Conservation (phyloP, 2,888 invertebrate species). For the Rhabditophanes sp. region DNA sequence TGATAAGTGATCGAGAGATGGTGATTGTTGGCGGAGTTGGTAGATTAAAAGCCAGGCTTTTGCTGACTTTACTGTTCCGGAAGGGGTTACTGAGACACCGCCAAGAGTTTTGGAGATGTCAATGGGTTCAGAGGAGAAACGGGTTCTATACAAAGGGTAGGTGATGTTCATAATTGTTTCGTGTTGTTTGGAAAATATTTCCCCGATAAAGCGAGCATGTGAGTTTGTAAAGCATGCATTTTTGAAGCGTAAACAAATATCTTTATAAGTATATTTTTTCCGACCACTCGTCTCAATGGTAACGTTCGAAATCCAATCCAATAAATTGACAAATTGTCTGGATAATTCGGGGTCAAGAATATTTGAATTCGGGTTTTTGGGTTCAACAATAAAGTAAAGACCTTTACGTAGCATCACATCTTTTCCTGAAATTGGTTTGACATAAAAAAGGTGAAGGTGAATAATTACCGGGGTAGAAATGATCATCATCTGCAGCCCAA, state of each 20-base stretch:
- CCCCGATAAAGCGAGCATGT: conserved; percentile 25
- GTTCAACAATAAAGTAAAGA: conserved; percentile 23
- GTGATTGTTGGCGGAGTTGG: conserved; percentile 21
- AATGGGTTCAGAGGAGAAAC: conserved; percentile 27
- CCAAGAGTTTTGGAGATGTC: conserved; percentile 22
- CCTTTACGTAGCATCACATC: conserved; percentile 29
- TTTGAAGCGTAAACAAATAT: conserved; percentile 20
- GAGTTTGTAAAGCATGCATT: conserved; percentile 31
- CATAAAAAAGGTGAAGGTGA: conserved; percentile 4
- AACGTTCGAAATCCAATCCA: conserved; percentile 19
- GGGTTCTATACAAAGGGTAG: conserved; percentile 21
- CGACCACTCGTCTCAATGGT: conserved; percentile 11
- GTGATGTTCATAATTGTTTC: conserved; percentile 22
- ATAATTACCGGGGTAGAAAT: conserved; percentile 15
- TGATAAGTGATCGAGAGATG: conserved; percentile 8
- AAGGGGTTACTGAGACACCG: conserved; percentile 3
- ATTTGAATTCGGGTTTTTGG: conserved; percentile 14
- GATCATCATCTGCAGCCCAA: conserved; percentile 19
- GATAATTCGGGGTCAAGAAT: conserved; percentile 17
- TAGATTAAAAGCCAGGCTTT: conserved; percentile 30
- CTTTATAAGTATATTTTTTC: conserved; percentile 8
- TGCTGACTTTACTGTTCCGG: conserved; percentile 15
- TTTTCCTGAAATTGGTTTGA: conserved; percentile 15
- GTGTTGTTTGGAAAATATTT: conserved; percentile 21
- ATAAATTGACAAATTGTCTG: conserved; percentile 18